These are phyloP conservation scores for Spilosoma lubricipeda DNA, from an alignment of 2,888 invertebrate genomes.

Conservation along the genomic window DNA sequence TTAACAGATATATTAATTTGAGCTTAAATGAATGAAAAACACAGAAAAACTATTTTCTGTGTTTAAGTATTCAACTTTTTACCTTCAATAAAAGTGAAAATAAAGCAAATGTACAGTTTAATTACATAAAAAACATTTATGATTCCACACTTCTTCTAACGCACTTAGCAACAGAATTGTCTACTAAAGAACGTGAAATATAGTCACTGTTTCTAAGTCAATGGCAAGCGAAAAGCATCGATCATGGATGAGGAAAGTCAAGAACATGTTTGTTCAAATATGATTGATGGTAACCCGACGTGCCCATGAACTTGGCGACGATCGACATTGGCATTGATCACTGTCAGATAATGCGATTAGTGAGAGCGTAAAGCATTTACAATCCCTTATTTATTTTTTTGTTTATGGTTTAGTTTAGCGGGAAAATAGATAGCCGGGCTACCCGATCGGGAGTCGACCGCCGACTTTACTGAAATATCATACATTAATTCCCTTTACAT, in stretches of 20 bases:
- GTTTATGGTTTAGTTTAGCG: not conserved
- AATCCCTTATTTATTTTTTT: not conserved
- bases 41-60: not conserved
- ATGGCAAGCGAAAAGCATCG: conserved; percentile 12
- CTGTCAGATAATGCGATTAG: conserved; percentile 33
- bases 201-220: conserved; percentile 29
- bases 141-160: not conserved
- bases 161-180: conserved; percentile 1
- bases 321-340: conserved; percentile 54
- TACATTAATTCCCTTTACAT: too few species aligned
- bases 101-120: not conserved
- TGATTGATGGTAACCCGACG: conserved; percentile 60
- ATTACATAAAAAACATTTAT: not conserved
- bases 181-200: conserved; percentile 6
- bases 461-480: too few species aligned
- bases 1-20: too few species aligned
- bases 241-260: conserved; percentile 48
- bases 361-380: conserved; percentile 19
- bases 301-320: conserved; percentile 60
- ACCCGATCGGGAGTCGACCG: too few species aligned
- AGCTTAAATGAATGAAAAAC: too few species aligned
- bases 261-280: conserved; percentile 61
- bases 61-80: not conserved
- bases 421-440: not conserved
- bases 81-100: not conserved